Evolutionary conservation across 2,888 invertebrate genomes (phyloP), one percentile per base, ranked within the genome.

Genomic region (Melieria omissa): DNA sequence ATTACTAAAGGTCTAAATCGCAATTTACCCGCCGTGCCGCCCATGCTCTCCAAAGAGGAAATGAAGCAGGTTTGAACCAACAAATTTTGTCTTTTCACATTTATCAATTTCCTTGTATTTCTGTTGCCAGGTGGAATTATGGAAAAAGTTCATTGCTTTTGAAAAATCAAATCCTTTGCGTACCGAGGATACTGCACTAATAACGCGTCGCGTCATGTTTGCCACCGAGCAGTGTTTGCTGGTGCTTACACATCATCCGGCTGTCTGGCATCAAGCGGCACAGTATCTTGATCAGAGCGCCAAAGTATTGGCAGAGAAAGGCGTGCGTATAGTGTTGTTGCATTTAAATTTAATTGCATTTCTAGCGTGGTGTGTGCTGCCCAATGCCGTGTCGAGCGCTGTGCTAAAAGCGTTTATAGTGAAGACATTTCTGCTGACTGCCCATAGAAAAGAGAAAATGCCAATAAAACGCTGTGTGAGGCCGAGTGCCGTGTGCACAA

Each of bases 211-310:
- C 76, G 99, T 99, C 0, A 97, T 98, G 92, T 99, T 99, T 89
- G 98, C 99, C 0, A 97, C 99, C 76, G 99, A 99, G 84, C 99
- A 99, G 87, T 97, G 98, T 80, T 88, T 99, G 63, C 88, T 99
- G 60, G 99, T 99, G 82, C 89, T 99, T 49, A 97, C 98, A 0
- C 98, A 98, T 88, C 98, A 99, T 86, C 97, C 99, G 0, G 99
- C 99, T 77, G 95, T 99, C 73, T 99, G 99, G 99, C 96, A 97
- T 86, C 99, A 99, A 88, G 98, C 99, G 0, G 98, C 99, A 0
- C 94, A 97, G 84, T 99, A 97, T 88, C 89, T 99, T 62, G 98
- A 99, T 86, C 93, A 96, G 83, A 97, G 97, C 76, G 95, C 97
- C 49, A 96, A 96, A 86, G 91, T 96, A 78, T 89, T 99, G 72